Conservation (phyloP, 2,888 invertebrate species). For the Drosophila neoperkinsi region DNA sequence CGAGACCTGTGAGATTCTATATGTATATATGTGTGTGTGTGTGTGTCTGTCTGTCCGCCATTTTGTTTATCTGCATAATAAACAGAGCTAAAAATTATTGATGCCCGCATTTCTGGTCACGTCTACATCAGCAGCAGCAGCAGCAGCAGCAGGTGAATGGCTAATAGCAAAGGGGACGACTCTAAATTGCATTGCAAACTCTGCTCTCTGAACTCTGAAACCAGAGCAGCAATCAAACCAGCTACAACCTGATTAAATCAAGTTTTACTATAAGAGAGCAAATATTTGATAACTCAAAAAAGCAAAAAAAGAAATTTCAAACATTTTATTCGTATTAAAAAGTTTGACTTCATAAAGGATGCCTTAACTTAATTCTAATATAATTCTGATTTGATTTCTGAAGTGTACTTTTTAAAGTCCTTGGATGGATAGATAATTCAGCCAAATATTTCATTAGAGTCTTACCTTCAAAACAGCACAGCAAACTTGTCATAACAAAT, state of each 20-base stretch:
- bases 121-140: conserved; percentile 52
- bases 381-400: background rate
- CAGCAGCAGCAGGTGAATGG: conserved; percentile 38
- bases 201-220: background rate
- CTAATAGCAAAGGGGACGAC: conserved; percentile 38
- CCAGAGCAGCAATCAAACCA: conserved; percentile 10
- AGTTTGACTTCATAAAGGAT: background rate
- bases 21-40: background rate
- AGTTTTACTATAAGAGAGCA: background rate
- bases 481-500: background rate
- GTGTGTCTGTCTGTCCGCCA: conserved; percentile 44
- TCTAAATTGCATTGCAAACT: conserved; percentile 33
- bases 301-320: background rate
- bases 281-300: background rate
- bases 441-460: background rate
- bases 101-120: conserved; percentile 72
- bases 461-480: background rate
- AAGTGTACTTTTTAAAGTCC: no score
- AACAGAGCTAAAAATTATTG: conserved; percentile 76
- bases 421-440: background rate
- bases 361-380: background rate
- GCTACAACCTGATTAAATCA: conserved; percentile 15
- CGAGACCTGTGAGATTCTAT: conserved; percentile 8
- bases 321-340: background rate
- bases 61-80: conserved; percentile 79